phyloP scores from a whole-genome alignment of 2,888 invertebrate species.

The Iselma pallidipennis region DNA sequence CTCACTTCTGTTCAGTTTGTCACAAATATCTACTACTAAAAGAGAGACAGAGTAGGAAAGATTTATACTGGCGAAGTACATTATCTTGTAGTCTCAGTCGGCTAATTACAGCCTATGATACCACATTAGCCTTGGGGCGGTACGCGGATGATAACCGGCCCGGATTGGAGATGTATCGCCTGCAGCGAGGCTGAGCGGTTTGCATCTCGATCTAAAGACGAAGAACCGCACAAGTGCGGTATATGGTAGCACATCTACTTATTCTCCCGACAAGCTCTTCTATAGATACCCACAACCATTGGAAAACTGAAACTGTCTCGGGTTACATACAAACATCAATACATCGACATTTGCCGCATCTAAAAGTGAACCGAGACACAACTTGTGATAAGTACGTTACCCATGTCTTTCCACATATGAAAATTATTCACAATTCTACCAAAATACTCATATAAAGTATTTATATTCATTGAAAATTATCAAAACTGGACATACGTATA shows the following conservation, averaged over 20 bases:
- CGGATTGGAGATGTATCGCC: slow-evolving; percentile 52
- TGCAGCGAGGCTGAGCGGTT: slow-evolving; percentile 50
- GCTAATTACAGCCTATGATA: slow-evolving; percentile 62
- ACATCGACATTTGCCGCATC: no score
- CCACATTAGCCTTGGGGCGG: slow-evolving; percentile 59
- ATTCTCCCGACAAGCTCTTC: slow-evolving; percentile 3
- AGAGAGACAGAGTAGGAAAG: slow-evolving; percentile 51
- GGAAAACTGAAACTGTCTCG: no score
- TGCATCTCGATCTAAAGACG: slow-evolving; percentile 47
- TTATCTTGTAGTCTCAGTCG: slow-evolving; percentile 62
- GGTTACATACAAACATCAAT: no score
- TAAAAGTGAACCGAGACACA: no score
- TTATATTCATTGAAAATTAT: no score
- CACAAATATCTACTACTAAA: slow-evolving; percentile 36
- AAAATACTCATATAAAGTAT: no score
- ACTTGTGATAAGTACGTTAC: no score
- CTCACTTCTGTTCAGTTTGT: slow-evolving; percentile 32
- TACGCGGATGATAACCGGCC: slow-evolving; percentile 51
- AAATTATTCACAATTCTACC: no score
- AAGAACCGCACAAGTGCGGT: slow-evolving; percentile 42
- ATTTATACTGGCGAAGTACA: slow-evolving; percentile 61
- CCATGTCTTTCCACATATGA: no score
- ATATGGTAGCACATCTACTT: slow-evolving; percentile 13
- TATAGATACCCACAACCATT: not conserved
- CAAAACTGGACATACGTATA: no score